Percentiles rank a stretch among this genome's conserved stretches.
Conservation (phyloP, 2,888 invertebrate species). For the Aphidius colemani region DNA sequence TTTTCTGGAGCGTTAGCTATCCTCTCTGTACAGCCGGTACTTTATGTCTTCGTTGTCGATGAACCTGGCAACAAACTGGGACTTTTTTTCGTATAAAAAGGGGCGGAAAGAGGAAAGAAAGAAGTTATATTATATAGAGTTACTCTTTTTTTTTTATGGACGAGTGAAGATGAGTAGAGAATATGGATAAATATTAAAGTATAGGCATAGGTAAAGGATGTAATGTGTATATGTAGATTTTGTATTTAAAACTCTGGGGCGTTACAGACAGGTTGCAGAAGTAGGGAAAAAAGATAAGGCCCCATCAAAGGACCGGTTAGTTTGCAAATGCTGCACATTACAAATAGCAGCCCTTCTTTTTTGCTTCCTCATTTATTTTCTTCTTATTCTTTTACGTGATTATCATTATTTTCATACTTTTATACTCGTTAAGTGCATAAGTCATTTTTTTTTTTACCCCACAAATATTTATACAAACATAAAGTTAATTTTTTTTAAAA, state of each 20-base stretch:
- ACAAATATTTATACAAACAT: no score
- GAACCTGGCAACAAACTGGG: slow-evolving; percentile 20
- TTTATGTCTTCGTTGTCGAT: slow-evolving; percentile 11
- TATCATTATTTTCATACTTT: neutral
- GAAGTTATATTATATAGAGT: neutral
- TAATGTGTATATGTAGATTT: slow-evolving; percentile 8
- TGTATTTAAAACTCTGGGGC: slow-evolving; percentile 26
- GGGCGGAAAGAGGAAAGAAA: slow-evolving; percentile 7
- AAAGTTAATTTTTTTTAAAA: no score
- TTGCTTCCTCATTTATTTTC: slow-evolving; percentile 1
- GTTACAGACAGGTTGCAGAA: slow-evolving; percentile 21
- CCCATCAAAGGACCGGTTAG: slow-evolving; percentile 18
- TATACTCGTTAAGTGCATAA: slow-evolving; percentile 17
- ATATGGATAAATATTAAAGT: slow-evolving; percentile 7
- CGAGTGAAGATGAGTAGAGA: slow-evolving; percentile 7
- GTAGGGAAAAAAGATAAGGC: slow-evolving; percentile 2
- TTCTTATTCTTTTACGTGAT: neutral
- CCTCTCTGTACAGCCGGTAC: slow-evolving; percentile 20
- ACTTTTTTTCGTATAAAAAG: slow-evolving; percentile 19
- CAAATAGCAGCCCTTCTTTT: slow-evolving; percentile 8
- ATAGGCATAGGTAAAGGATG: slow-evolving; percentile 2
- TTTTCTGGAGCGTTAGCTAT: slow-evolving; percentile 35
- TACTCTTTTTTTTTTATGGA: neutral
- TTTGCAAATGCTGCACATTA: neutral
- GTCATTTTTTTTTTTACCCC: neutral